A percentile compares a stretch with the other conserved stretches of the same genome.
Evolutionary conservation across 2,797 vertebrate genomes (phyloP).

Genomic region (Prunella strophiata): DNA sequence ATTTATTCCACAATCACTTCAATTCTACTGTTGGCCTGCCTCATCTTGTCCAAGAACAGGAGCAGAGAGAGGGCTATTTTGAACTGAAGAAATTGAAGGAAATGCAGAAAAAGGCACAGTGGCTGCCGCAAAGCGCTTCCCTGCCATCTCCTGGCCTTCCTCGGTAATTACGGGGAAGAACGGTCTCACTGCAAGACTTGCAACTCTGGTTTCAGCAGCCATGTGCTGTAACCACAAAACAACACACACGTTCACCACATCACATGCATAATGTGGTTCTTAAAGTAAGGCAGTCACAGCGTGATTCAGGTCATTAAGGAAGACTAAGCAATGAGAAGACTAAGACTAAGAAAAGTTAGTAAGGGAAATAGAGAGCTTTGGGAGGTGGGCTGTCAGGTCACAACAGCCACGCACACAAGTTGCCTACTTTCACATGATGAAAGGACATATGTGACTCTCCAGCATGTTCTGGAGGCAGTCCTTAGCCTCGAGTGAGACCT

Average conservation of each 20-base stretch:
- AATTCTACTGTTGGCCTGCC: not conserved
- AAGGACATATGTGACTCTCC: rapidly evolving
- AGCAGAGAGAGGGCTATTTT: rapidly evolving
- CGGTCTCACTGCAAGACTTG: rapidly evolving
- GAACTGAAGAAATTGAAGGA: not conserved
- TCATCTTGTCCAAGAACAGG: not conserved
- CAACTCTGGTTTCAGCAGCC: not conserved
- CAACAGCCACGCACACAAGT: rapidly evolving
- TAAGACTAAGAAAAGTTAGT: not conserved
- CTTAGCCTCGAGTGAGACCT: not conserved
- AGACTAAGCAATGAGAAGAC: not conserved
- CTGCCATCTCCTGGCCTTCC: slow-evolving; percentile 21
- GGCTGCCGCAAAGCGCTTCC: not conserved
- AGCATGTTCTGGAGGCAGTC: not conserved
- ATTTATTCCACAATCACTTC: not conserved
- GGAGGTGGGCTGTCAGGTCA: not conserved
- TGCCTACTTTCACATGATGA: too few relatives aligned
- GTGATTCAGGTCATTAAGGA: not conserved
- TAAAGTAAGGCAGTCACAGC: not conserved
- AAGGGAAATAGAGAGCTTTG: not conserved
- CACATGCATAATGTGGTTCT: rapidly evolving
- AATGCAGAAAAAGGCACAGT: not conserved
- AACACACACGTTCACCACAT: rapidly evolving
- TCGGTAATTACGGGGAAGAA: not conserved
- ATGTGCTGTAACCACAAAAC: rapidly evolving